Conservation (phyloP, 2,888 invertebrate genomes). For the Eristalis pertinax region DNA sequence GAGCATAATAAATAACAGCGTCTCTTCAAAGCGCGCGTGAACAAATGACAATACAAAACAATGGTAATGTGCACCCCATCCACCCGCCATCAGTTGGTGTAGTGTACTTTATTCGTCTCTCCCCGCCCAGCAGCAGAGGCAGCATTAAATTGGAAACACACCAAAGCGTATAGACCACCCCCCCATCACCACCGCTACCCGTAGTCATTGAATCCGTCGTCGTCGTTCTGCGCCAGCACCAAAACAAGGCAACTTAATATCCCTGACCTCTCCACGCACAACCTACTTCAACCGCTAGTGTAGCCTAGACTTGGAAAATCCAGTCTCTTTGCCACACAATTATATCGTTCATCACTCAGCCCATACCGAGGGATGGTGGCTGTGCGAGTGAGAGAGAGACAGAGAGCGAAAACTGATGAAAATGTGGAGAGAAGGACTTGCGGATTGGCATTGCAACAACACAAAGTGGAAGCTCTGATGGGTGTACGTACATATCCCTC, state of each 20-base stretch:
- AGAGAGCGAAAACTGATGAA: neutral
- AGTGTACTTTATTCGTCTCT: neutral
- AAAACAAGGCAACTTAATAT: constrained; percentile 22
- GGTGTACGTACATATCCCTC: neutral
- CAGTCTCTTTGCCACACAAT: constrained; percentile 23
- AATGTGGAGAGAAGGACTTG: neutral
- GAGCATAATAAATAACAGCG: constrained; percentile 20
- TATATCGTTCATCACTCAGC: constrained; percentile 25
- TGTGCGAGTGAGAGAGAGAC: neutral
- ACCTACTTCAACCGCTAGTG: constrained; percentile 20
- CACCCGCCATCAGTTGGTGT: neutral
- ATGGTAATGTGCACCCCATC: constrained; percentile 12
- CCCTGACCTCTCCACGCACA: constrained; percentile 47
- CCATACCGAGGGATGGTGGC: neutral
- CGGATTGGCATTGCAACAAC: constrained; percentile 19
- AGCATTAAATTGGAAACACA: neutral
- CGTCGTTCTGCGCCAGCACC: neutral
- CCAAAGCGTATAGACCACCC: neutral
- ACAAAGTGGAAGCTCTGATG: neutral
- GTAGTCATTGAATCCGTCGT: constrained; percentile 6
- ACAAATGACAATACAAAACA: constrained; percentile 34
- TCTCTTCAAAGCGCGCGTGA: constrained; percentile 16
- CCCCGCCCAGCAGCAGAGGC: neutral
- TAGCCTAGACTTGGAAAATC: constrained; percentile 50
- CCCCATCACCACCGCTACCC: neutral